phyloP scores from a whole-genome alignment of 2,113 vertebrate genomes.

The Microtus ochrogaster region DNA sequence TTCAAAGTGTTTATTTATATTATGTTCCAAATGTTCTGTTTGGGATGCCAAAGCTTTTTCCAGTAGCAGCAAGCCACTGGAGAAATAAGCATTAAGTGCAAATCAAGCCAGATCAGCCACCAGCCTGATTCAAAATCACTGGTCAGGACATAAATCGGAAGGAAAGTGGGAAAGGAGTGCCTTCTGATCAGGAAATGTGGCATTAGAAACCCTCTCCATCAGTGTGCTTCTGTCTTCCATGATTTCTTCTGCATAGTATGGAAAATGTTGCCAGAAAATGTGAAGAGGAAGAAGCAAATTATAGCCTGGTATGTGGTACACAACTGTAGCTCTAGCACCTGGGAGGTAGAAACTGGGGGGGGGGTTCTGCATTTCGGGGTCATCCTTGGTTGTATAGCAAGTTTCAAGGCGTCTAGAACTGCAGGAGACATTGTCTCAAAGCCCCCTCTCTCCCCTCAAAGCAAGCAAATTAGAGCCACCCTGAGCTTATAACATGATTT shows the following conservation, averaged over 20 bases:
- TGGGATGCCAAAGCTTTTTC: conserved; percentile 19
- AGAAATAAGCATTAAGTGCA: conserved; percentile 49
- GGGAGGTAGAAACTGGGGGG: background rate
- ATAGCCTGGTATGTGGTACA: background rate
- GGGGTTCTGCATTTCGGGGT: background rate
- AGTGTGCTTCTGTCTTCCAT: conserved; percentile 20
- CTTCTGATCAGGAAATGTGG: conserved; percentile 1
- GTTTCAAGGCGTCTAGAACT: background rate
- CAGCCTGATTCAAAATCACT: background rate
- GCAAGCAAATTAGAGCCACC: background rate
- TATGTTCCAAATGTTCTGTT: conserved; percentile 48
- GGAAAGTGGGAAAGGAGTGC: conserved; percentile 17
- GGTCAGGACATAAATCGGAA: conserved; percentile 2
- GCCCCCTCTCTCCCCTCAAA: background rate
- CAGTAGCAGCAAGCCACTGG: conserved; percentile 44
- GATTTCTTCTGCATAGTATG: background rate
- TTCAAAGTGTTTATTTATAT: conserved; percentile 49
- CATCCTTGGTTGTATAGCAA: background rate
- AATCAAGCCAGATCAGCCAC: conserved; percentile 24
- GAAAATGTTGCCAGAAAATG: background rate
- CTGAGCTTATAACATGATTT: background rate
- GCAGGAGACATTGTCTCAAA: background rate
- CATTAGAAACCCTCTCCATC: background rate
- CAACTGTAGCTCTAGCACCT: background rate
- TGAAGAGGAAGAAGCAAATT: background rate